These are phyloP conservation scores for Chiroxiphia lanceolata DNA, from an alignment of 2,797 vertebrate species.

Conservation along the genomic window DNA sequence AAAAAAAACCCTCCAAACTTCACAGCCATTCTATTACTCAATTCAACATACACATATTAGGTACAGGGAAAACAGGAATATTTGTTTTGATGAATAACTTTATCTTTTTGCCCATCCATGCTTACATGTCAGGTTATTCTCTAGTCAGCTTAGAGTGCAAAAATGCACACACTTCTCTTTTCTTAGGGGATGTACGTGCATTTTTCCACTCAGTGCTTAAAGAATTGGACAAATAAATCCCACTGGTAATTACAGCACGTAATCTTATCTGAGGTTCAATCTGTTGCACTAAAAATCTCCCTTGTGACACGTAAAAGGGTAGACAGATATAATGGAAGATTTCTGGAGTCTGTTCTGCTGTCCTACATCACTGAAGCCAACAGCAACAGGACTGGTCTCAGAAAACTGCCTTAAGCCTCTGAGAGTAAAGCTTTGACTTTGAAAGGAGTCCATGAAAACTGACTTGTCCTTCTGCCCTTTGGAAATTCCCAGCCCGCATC, in stretches of 20 bases:
- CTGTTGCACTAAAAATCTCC: conserved; percentile 13
- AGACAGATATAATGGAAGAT: neutral
- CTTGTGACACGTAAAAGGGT: conserved; percentile 5
- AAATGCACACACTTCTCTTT: neutral
- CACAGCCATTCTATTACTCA: conserved; percentile 46
- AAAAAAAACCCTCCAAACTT: neutral
- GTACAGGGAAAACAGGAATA: neutral
- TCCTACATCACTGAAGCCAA: conserved; percentile 9
- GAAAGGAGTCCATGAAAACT: neutral
- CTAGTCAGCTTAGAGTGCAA: neutral
- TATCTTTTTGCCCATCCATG: conserved; percentile 5
- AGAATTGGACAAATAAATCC: conserved; percentile 1
- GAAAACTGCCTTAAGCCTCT: neutral
- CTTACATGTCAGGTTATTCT: neutral
- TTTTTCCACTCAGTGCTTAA: conserved; percentile 6
- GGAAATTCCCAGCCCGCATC: neutral
- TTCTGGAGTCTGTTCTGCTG: conserved; percentile 17
- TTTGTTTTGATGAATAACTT: neutral
- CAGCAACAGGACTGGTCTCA: neutral
- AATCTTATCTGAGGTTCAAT: conserved; percentile 37
- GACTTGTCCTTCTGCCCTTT: neutral
- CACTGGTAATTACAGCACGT: neutral
- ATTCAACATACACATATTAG: neutral
- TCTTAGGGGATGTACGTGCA: neutral
- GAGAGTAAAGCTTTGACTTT: neutral